Conservation (phyloP, 2,113 vertebrate genomes). For the Balaeniceps rex region DNA sequence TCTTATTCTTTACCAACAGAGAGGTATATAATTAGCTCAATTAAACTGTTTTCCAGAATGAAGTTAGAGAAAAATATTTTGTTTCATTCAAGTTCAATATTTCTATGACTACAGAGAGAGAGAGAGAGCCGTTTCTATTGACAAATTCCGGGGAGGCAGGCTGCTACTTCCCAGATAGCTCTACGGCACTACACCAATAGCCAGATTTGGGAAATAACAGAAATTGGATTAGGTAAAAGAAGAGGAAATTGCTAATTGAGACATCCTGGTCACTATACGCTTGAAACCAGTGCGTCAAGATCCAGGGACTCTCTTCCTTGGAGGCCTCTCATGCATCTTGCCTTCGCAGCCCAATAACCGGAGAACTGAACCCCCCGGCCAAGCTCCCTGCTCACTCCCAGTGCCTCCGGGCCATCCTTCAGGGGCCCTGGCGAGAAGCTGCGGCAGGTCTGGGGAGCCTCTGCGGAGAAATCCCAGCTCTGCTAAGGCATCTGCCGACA, state of each 20-base stretch:
- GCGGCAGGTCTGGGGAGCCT: background rate
- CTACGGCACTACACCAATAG: accelerated
- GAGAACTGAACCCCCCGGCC: accelerated
- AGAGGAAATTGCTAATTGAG: background rate
- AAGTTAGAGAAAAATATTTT: background rate
- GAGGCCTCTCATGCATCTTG: no score
- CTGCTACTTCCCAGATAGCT: background rate
- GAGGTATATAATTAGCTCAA: background rate
- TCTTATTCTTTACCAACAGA: background rate
- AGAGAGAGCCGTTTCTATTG: no score
- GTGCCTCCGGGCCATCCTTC: background rate
- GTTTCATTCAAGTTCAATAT: background rate
- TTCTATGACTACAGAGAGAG: background rate
- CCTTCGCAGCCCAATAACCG: background rate
- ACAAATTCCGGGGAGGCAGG: background rate
- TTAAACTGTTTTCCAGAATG: background rate
- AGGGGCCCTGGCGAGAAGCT: background rate
- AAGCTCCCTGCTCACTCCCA: background rate
- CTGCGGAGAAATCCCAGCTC: background rate
- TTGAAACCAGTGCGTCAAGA: background rate
- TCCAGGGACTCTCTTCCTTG: background rate
- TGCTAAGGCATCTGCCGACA: no score
- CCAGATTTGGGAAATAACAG: background rate
- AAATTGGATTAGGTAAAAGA: background rate
- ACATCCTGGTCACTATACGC: background rate